Evolutionary conservation across 92 coral and sea anemone species (phyloP).

Genomic region (Zoanthus sansibaricus): DNA sequence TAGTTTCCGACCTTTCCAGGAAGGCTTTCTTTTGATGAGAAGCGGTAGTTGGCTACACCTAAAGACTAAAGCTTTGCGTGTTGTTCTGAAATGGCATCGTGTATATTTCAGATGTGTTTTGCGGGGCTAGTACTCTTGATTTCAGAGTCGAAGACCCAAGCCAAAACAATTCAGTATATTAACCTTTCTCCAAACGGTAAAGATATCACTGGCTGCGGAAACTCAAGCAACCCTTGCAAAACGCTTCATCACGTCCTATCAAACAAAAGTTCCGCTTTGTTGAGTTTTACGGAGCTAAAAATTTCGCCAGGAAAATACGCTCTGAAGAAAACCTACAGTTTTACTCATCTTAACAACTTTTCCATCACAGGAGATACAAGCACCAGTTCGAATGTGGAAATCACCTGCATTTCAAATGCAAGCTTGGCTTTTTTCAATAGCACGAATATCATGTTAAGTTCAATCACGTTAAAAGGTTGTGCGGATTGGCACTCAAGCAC

Average conservation of each 20-base stretch:
- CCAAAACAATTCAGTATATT: background rate
- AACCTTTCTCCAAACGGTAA: conserved; percentile 11
- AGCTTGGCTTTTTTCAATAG: conserved; percentile 34
- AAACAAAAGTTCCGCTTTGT: background rate
- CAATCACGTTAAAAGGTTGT: background rate
- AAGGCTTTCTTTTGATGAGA: too few species aligned
- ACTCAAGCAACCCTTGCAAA: background rate
- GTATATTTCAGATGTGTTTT: too few species aligned
- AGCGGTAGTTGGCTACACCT: too few species aligned
- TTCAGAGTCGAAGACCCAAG: too few species aligned
- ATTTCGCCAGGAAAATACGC: background rate
- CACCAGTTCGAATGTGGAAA: background rate
- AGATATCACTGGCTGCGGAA: background rate
- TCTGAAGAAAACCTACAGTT: conserved; percentile 19
- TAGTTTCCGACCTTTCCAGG: too few species aligned
- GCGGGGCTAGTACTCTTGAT: too few species aligned
- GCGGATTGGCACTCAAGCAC: conserved; percentile 47
- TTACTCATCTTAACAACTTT: conserved; percentile 28
- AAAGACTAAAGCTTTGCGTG: too few species aligned
- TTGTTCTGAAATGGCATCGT: too few species aligned
- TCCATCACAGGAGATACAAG: conserved; percentile 3
- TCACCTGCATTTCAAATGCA: conserved; percentile 5
- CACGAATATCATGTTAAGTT: background rate
- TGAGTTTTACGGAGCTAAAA: background rate
- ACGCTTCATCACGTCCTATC: background rate